Conservation (phyloP, 2,888 invertebrate species). For the Colostygia pectinataria region DNA sequence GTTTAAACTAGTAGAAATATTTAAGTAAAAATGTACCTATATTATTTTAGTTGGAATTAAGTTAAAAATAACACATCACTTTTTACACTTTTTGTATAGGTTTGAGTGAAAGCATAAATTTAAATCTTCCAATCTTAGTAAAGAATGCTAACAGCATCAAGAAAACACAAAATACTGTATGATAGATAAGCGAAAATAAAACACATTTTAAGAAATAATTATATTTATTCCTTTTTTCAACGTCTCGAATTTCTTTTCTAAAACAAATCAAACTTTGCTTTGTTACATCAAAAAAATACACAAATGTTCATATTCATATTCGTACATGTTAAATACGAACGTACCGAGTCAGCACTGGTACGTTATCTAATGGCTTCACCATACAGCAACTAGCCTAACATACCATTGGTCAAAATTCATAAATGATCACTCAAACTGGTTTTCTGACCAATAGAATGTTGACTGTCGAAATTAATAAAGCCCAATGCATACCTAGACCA, state of each 20-base stretch:
- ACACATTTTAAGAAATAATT: constrained; percentile 80
- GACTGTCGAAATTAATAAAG: too few relatives aligned
- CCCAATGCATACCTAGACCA: too few relatives aligned
- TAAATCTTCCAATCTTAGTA: neutral
- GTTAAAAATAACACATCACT: too few relatives aligned
- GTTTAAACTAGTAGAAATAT: neutral
- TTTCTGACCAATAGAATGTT: neutral
- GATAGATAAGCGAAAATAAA: constrained; percentile 55
- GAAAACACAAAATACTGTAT: neutral
- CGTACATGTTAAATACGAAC: constrained; percentile 70
- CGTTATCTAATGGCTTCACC: constrained; percentile 14
- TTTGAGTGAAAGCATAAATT: neutral
- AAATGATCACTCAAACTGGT: neutral
- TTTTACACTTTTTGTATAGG: neutral
- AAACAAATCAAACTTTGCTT: constrained; percentile 81
- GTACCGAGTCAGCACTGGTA: constrained; percentile 53
- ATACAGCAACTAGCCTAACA: neutral
- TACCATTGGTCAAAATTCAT: neutral
- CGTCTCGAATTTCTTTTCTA: constrained; percentile 80
- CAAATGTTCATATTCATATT: constrained; percentile 72
- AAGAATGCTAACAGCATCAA: neutral
- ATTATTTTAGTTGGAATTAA: neutral
- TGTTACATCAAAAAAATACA: constrained; percentile 81
- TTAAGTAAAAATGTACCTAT: neutral
- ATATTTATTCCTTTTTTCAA: constrained; percentile 77